These are phyloP conservation scores for Oscheius sp. DNA, from an alignment of 1,140 invertebrate genomes.

Conservation along the genomic window DNA sequence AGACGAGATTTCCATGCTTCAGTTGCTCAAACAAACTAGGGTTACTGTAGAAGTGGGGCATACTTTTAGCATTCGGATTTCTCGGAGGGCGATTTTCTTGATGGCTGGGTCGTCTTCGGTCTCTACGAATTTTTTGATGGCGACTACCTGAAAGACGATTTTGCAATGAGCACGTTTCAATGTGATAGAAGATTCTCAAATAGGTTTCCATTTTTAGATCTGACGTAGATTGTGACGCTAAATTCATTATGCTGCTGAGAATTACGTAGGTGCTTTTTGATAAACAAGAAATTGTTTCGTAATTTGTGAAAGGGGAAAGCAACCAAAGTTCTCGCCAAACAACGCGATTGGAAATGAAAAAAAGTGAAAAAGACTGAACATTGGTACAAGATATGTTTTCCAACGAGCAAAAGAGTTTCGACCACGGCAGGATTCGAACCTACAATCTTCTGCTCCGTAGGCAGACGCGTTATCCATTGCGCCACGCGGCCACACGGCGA, in stretches of 20 bases:
- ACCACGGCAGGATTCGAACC: slow-evolving; percentile 29
- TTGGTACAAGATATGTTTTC: no score
- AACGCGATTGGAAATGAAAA: no score
- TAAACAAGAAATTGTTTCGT: no score
- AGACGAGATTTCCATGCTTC: slow-evolving; percentile 95
- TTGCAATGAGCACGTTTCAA: neutral
- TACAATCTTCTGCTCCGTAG: slow-evolving; percentile 37
- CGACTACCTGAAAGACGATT: slow-evolving; percentile 73
- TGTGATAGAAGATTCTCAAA: no score
- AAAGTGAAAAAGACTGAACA: no score
- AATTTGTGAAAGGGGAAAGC: no score
- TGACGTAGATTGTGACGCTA: no score
- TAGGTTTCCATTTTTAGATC: no score
- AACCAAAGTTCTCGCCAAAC: no score
- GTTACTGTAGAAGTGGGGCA: neutral
- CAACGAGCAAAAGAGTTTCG: no score
- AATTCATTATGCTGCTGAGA: no score
- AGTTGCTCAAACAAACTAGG: slow-evolving; percentile 74
- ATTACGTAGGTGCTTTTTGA: no score
- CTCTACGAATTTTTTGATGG: slow-evolving; percentile 98
- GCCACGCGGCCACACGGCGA: slow-evolving; percentile 32
- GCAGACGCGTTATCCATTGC: slow-evolving; percentile 37
- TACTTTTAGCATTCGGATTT: slow-evolving; percentile 95
- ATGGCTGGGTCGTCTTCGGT: slow-evolving; percentile 97
- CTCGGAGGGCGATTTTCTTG: slow-evolving; percentile 91